Evolutionary conservation across 2,113 vertebrate species (phyloP), one percentile per base, ranked within the genome.

Genomic region (Eulemur rufifrons): DNA sequence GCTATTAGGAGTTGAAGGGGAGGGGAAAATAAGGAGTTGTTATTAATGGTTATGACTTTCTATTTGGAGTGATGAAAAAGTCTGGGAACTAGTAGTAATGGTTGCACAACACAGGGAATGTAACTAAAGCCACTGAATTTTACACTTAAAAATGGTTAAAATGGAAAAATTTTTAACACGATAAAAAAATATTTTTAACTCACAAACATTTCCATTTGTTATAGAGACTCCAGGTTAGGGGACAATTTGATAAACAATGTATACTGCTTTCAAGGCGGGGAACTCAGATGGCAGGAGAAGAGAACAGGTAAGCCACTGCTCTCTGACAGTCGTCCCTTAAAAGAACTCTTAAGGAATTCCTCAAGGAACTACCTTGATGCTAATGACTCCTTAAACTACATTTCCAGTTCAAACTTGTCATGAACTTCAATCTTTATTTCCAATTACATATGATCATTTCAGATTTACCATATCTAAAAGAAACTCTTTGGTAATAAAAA

Each of bases 401-500:
- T 68, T 61, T 66, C 29, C 20, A n/a, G 34, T 69, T 76, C 50
- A 80, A 68, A 47, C 13, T 63, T 37, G n/a, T 74, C 39, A 18
- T 66, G 34, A 89, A 52, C 59, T 56, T 88, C 64, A 89, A 50
- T 50, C 34, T 92, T 85, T 14, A 92, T 42, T 54, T 90, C 50
- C 76, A 83, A 87, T 14, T 66, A 78, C 8, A 61, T 18, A 25
- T 18, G 32, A 82, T n/a, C 80, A 82, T 23, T 3, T 71, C 76
- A 86, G 63, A 52, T 18, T 83, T 80, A 73, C 27, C 50, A 42
- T 47, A 6, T 68, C 71, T 93, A n/a, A 91, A 54, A 74, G 89
- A 93, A 93, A 84, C 21, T 45, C 39, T 20, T 56, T 52, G 86
- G 39, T 39, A 74, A 85, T 45, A 85, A 94, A 89, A 92, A 94